A percentile compares a stretch with the other conserved stretches of the same genome.
These are phyloP conservation scores for Carduelis carduelis DNA, from an alignment of 2,797 vertebrate genomes.

Conservation along the genomic window DNA sequence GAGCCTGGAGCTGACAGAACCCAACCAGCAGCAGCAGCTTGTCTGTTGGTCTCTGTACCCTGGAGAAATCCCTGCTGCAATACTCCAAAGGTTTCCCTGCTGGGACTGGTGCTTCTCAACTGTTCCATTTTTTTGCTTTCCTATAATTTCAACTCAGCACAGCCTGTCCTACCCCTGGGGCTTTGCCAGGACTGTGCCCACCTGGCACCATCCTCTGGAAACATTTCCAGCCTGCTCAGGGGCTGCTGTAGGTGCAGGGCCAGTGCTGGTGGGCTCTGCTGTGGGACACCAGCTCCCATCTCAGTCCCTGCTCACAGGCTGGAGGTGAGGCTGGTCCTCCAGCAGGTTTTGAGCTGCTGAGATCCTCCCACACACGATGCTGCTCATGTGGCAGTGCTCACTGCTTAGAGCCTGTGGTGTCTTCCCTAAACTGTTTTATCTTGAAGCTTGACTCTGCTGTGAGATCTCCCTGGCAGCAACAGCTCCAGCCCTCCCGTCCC, in stretches of 20 bases:
- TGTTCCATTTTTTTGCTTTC: not conserved
- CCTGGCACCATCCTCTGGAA: not conserved
- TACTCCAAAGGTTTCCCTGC: not conserved
- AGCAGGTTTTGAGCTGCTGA: not conserved
- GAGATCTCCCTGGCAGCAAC: not conserved
- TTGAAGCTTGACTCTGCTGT: not conserved
- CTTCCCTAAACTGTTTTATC: not conserved
- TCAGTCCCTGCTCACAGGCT: not conserved
- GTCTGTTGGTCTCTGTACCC: not conserved
- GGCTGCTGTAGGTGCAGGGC: not conserved
- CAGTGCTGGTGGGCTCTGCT: not conserved
- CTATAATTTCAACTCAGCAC: not conserved
- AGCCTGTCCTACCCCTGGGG: not conserved
- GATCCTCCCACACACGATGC: not conserved
- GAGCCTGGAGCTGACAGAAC: not conserved
- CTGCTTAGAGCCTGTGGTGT: not conserved
- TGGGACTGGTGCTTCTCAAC: not conserved
- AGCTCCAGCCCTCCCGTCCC: not conserved
- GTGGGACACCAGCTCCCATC: fast-evolving
- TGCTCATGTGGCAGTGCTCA: not conserved
- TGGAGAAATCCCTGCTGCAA: not conserved
- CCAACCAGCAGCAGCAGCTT: not conserved
- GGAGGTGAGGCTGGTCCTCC: not conserved
- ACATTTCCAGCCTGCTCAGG: not conserved
- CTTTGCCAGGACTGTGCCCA: fast-evolving